Evolutionary conservation across 2,797 vertebrate species (phyloP), one percentile per base, ranked within the genome.

Genomic region (Hypotaenidia okinawae): DNA sequence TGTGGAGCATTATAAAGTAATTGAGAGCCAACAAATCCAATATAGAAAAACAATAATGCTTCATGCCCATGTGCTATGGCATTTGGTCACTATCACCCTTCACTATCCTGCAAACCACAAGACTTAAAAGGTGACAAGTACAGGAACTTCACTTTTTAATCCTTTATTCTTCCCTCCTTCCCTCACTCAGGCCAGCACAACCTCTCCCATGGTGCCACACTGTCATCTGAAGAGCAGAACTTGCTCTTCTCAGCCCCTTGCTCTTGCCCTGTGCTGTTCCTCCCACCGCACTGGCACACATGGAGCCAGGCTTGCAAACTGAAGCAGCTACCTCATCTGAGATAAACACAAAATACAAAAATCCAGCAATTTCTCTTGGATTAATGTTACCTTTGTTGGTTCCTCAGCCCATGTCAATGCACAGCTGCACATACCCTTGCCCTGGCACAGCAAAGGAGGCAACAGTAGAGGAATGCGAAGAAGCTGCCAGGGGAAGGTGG

Each of bases 401-500:
- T 73, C 43, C 90, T 79, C 68, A 70, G 85, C 63, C 84, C 74
- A 9, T 7, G 59, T 6, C 63, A 7, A 8, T 0, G 21, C 81
- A 59, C 72, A 62, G 75, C 87, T 52, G 57, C 55, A 5, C 28
- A 3, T 17, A 72, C 28, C 35, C 77, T 63, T 5, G 0, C 0
- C 0, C 67, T 33, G 47, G 90, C 79, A 82, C 59, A 6, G 72
- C 0, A 55, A 23, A 87, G 72, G 33, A 89, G 72, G 51, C 55
- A 79, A 22, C 22, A 4, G 59, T 7, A 33, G 23, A 84, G 79
- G 87, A 95, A 95, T 63, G 82, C 5, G 33, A 57, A 59, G 23
- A 16, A 41, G 30, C 59, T 89, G 90, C 90, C 84, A 92, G 47
- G 72, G 79, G 64, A 83, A 96, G 85, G 94, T 93, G 85, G 64